Evolutionary conservation across 2,797 vertebrate species (phyloP).

Genomic region (Spondyliosoma cantharus): DNA sequence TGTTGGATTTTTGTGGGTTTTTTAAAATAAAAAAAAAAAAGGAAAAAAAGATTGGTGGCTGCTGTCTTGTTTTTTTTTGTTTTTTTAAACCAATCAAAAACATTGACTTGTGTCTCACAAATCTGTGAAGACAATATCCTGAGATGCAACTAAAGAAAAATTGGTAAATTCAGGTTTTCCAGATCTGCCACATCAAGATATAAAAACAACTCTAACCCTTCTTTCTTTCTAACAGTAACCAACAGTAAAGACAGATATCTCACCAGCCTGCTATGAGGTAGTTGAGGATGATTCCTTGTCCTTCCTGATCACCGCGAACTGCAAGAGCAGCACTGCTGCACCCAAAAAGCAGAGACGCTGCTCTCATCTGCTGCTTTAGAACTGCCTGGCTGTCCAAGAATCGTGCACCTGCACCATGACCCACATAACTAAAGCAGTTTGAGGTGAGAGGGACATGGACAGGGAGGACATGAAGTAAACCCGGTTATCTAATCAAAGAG

Average conservation of each 20-base stretch:
- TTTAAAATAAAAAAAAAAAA: too few relatives aligned
- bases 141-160: neutral
- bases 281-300: constrained; percentile 89
- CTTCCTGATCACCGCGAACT: constrained; percentile 89
- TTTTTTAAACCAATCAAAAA: too few relatives aligned
- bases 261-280: constrained; percentile 96
- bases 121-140: neutral
- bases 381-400: constrained; percentile 88
- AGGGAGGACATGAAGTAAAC: neutral
- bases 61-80: neutral
- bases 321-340: constrained; percentile 94
- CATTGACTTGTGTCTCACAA: neutral
- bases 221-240: neutral
- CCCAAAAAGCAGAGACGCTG: constrained; percentile 90
- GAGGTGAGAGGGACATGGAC: neutral
- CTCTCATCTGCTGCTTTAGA: constrained; percentile 84
- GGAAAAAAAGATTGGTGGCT: neutral
- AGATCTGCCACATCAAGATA: neutral
- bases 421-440: constrained; percentile 86
- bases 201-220: neutral
- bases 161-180: neutral
- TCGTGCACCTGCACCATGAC: constrained; percentile 90
- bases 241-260: constrained; percentile 56
- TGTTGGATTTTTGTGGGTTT: neutral
- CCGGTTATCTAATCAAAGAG: neutral